Base-by-base conservation (phyloP, 2,888 invertebrate genomes). In the Dorcus parallelipipedus region DNA sequence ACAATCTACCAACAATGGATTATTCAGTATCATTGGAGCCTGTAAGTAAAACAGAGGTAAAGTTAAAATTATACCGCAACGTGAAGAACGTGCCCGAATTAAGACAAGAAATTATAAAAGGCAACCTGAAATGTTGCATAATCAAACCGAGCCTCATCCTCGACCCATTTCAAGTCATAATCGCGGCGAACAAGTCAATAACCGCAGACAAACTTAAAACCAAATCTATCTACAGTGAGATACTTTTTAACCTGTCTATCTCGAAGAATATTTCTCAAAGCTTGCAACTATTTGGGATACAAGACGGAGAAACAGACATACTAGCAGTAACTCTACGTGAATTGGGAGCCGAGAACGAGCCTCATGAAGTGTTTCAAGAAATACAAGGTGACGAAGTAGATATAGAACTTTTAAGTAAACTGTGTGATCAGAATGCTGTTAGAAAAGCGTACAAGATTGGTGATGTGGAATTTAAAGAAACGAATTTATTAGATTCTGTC, bases 201-300 rank as follows among this genome's bases (percentile, higher is more conserved):
- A 66, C 84, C 0, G 77, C 82, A 1, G 78, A 82, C 50, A 82
- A 80, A 66, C 76, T 86, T 71, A 83, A 83, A 0, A 90, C 90
- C 0, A 84, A 82, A 68, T 83, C 81, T 7, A 69, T 89, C 0
- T 85, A 80, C 69, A 83, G 87, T 0, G 90, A 90, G 76, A 81
- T 89, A 49, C 70, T 90, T 14, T 90, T 82, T 71, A 87, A 86
- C 73, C 77, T 90, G 58, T 89, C 89, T 0, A 74, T 84, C 1
- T 84, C 87, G 0, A 87, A 84, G 69, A 89, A 88, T 67, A 90
- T 90, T 62, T 81, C 85, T 3, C 84, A 85, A 63, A 87, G 90
- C 60, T 77, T 91, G 50, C 78, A 73, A 51, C 85, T 80, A 59
- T 90, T 89, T 76, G 88, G 89, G 1, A 81, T 86, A 14, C 73